Evolutionary conservation across 2,113 vertebrate genomes (phyloP), one percentile per base, ranked within the genome.

Genomic region (Python bivittatus): DNA sequence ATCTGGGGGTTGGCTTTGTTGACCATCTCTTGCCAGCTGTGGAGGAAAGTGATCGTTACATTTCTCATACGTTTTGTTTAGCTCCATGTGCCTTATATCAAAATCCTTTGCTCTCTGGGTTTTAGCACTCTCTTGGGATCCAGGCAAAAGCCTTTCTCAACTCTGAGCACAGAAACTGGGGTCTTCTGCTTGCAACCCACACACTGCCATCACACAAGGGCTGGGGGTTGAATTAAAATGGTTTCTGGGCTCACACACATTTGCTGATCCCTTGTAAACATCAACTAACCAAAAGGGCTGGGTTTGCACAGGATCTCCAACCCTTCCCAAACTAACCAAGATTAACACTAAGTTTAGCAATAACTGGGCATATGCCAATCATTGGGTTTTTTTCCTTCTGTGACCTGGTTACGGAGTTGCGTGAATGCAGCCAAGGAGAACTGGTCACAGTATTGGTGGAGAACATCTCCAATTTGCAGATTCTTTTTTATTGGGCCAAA

Each of bases 1-100:
- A 90, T 33, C 91, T 86, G 96, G 38, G 90, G 52, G 0, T 94
- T 95, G 91, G 93, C 95, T 84, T 96, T 94, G 85, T 95, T 94
- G 0, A 96, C 94, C 0, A 97, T 92, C 17, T 95, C 96, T 57
- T 97, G 96, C 97, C 96, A 97, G 60, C 96, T 97, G 92, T 53
- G 92, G 17, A 0, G 27, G 88, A 22, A 64, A 60, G 0, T 92
- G 68, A 7, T 17, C 0, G 6, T 22, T 38, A 42, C 72, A 38
- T 79, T 79, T 42, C 33, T 7, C 72, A 42, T 42, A 7, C 7
- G 0, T 38, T 79, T 79, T 20, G 7, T 1, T 38, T 38, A 38
- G n/a, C 15, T 6, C 64, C 29, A 33, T n/a, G 27, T 4, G 4
- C 38, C 68, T 72, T 17, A 38, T 20, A 38, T 72, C 68, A 8